Base-by-base conservation (phyloP, 2,113 vertebrate species). In the Epinephelus moara region DNA sequence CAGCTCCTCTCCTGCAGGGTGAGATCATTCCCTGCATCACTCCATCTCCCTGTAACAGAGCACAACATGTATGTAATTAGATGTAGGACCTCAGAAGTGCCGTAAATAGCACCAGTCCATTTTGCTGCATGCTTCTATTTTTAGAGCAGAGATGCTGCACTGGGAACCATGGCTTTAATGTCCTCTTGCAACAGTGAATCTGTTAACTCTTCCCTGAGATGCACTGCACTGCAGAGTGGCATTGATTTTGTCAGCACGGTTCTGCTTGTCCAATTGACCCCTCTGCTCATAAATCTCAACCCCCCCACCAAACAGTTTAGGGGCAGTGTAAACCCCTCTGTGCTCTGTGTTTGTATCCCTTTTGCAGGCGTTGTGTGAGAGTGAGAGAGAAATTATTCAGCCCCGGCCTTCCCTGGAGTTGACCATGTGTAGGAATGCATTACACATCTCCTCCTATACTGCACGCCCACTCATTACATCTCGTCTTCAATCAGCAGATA, bases 91-190 rank as follows among this genome's bases (percentile, higher is more conserved):
- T 79, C 13, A 45, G 70, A 56, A 79, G 80, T 12, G 91, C 93
- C 90, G 87, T 85, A 95, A 94, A 95, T 95, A 94, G 95, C 93
- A 93, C 81, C 88, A 85, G 83, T 93, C 91, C 91, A 79, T 93
- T 94, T 94, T 95, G 88, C 94, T 94, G 95, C 95, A 94, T 92
- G 92, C 74, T 92, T 87, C 95, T 95, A 96, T 96, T 95, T 95
- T 94, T 96, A 95, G 95, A 85, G 85, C 76, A 9, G 82, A 88
- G 89, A 93, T 93, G 91, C 94, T 91, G 95, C 92, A 89, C 91
- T 89, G 94, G 89, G 88, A 94, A 82, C 84, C 80, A 59, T 87
- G 91, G 80, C 90, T 92, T 92, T 90, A 88, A 92, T 90, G 93
- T 94, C 93, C 86, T 92, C 75, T 78, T 84, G 85, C 87, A 90